Evolutionary conservation across 2,113 vertebrate species (phyloP).

Genomic region (Entomyzon cyanotis): DNA sequence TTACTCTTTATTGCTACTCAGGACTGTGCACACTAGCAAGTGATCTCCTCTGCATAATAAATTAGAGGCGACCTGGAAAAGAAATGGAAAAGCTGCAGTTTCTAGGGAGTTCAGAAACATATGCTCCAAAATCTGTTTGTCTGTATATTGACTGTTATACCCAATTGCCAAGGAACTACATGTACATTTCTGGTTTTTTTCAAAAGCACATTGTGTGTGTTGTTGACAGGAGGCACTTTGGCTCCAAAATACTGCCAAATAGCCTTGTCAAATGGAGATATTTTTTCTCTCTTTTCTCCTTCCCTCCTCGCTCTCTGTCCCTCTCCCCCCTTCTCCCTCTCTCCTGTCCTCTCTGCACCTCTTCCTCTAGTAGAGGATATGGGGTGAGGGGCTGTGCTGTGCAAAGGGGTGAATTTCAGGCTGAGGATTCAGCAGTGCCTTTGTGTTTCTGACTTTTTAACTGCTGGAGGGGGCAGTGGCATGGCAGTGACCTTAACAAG

Average conservation of each 20-base stretch:
- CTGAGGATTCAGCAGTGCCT: not conserved
- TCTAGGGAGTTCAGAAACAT: not conserved
- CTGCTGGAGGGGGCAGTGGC: not conserved
- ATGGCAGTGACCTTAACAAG: not conserved
- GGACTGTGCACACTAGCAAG: not conserved
- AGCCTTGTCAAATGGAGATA: not conserved
- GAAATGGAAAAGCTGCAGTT: not conserved
- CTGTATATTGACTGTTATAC: not conserved
- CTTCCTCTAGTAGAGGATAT: not conserved
- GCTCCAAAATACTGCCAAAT: not conserved
- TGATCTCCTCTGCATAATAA: constrained; percentile 15
- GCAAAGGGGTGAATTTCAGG: not conserved
- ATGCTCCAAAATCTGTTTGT: constrained; percentile 16
- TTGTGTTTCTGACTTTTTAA: not conserved
- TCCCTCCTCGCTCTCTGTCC: not conserved
- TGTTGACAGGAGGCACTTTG: not conserved
- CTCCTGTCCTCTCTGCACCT: not conserved
- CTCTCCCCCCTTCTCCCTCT: rapidly evolving
- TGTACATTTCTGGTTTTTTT: not conserved
- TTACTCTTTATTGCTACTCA: not conserved
- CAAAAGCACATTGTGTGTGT: constrained; percentile 8
- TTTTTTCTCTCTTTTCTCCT: not conserved
- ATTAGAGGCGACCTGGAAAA: not conserved
- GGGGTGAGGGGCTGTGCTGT: not conserved
- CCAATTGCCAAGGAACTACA: constrained; percentile 19